Evolutionary conservation across 2,888 invertebrate species (phyloP), one percentile per base, ranked within the genome.

Genomic region (Aporophyla nigra): DNA sequence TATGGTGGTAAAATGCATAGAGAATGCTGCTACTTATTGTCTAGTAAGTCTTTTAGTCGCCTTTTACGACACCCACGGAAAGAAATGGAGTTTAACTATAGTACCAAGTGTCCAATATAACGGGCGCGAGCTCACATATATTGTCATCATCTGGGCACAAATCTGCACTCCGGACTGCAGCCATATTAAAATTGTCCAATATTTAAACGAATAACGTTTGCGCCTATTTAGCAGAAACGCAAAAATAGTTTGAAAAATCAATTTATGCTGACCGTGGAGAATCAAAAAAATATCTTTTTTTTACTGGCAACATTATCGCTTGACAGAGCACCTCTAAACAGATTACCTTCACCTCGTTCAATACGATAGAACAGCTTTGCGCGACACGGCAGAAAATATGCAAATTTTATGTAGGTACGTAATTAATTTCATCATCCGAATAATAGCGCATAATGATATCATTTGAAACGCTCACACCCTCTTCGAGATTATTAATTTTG

Each of bases 401-500:
- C 82, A 85, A 89, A 89, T 88, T 87, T 87, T 85, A 89, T 89
- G 82, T 82, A 76, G 65, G 76, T 84, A 79, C 72, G 80, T 87
- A 86, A 88, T 87, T 84, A 88, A 89, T 89, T 90, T 90, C 89
- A 89, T 91, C 88, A 88, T 88, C 83, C 78, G 87, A 89, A 90
- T 91, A 91, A 91, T 89, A 90, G 86, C 83, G 85, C 83, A 88
- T 90, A 90, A 91, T 89, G 86, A 88, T 86, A 86, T 78, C 87
- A 85, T 90, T 90, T 83, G 82, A 87, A 88, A 86, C 84, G 87
- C 87, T 89, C 88, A 76, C 78, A 85, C 82, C 80, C 79, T 84
- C 86, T 89, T 90, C 89, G 84, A 90, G 88, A 92, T 90, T 91
- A 91, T 92, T 92, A 92, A 93, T 92, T 93, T 90, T 88, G 88